Evolutionary conservation across 2,113 vertebrate genomes (phyloP).

Genomic region (Pagrus major): DNA sequence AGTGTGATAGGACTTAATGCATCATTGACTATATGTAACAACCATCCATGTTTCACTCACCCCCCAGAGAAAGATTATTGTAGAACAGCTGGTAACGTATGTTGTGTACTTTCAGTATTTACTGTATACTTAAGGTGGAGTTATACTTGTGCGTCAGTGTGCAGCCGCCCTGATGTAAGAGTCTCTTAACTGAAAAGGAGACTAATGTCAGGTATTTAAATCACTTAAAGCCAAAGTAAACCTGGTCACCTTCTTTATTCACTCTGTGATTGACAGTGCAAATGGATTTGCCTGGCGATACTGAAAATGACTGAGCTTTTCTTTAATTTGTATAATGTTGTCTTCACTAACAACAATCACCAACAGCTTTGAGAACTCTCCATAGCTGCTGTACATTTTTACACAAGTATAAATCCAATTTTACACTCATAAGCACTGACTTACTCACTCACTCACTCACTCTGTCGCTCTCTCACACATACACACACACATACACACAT

Average conservation of each 20-base stretch:
- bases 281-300: neutral
- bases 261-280: neutral
- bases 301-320: neutral
- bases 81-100: constrained; percentile 43
- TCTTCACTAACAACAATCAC: neutral
- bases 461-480: neutral
- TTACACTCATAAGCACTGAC: constrained; percentile 52
- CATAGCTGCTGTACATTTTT: neutral
- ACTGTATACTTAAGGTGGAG: constrained; percentile 3
- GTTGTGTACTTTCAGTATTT: constrained; percentile 6
- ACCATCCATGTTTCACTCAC: constrained; percentile 45
- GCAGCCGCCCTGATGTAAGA: neutral
- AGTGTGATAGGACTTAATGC: constrained; percentile 65
- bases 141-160: constrained; percentile 20
- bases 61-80: constrained; percentile 14
- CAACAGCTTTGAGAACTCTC: too few species aligned
- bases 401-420: constrained; percentile 43
- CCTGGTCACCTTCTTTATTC: neutral
- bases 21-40: constrained; percentile 52
- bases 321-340: neutral
- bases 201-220: neutral
- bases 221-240: constrained; percentile 10
- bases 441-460: constrained; percentile 4
- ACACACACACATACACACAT: constrained; percentile 43
- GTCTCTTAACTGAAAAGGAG: neutral